A percentile compares a stretch with the other conserved stretches of the same genome.
Evolutionary conservation across 2,797 vertebrate genomes (phyloP).

Genomic region (Smutsia gigantea): DNA sequence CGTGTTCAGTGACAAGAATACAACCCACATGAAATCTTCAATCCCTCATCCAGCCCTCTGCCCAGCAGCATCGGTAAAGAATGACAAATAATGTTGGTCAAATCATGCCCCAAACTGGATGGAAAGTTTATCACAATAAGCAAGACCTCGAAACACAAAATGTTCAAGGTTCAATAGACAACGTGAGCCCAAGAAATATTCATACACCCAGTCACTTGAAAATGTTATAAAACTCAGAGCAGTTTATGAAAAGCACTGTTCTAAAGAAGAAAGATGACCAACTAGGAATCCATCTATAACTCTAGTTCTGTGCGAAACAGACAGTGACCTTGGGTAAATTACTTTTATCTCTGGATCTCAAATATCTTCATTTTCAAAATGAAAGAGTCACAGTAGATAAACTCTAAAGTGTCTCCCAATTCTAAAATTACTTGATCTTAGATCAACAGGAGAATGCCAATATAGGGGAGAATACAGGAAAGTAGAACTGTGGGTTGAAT

Average conservation of each 20-base stretch:
- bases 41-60: background rate
- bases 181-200: background rate
- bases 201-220: background rate
- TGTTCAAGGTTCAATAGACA: background rate
- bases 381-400: background rate
- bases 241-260: background rate
- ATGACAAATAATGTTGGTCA: background rate
- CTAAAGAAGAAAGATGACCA: background rate
- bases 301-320: background rate
- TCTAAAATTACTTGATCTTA: background rate
- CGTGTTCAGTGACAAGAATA: background rate
- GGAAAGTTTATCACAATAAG: background rate
- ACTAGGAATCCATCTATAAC: background rate
- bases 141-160: background rate
- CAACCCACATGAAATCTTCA: background rate
- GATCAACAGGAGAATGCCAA: background rate
- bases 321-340: background rate
- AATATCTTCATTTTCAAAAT: background rate
- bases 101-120: background rate
- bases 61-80: background rate
- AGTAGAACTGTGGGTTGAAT: background rate
- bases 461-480: background rate
- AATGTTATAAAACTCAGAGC: background rate
- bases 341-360: background rate
- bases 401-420: background rate